Percentiles rank a stretch among this genome's conserved stretches.
Evolutionary conservation across 1,140 invertebrate genomes (phyloP).

Genomic region (Eumaeus atala): DNA sequence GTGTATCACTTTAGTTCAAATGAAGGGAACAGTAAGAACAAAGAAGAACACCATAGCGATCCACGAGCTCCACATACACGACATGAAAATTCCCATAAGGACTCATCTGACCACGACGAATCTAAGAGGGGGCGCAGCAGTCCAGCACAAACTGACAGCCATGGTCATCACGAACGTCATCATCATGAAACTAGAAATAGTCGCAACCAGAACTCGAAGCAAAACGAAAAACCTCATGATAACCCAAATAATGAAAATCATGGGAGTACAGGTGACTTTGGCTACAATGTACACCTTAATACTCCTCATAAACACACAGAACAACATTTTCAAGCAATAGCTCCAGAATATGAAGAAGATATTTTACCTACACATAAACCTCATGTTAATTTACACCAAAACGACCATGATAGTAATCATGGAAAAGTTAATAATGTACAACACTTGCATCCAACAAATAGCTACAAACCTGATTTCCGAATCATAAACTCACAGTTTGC

Average conservation of each 20-base stretch:
- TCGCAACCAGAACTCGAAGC: constrained; percentile 23
- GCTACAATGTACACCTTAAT: not conserved
- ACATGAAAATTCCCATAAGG: not conserved
- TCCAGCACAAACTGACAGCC: not conserved
- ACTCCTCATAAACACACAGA: constrained; percentile 14
- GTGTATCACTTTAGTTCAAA: constrained; percentile 45
- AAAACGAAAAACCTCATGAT: constrained; percentile 20
- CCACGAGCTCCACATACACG: not conserved
- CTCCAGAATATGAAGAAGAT: constrained; percentile 47
- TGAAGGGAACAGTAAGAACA: constrained; percentile 26
- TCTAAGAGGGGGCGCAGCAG: not conserved
- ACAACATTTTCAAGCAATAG: constrained; percentile 31
- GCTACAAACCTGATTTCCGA: constrained; percentile 21
- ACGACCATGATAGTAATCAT: constrained; percentile 17
- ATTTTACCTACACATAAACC: constrained; percentile 36
- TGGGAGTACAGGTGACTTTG: constrained; percentile 4
- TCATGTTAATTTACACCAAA: constrained; percentile 25
- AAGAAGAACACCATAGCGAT: constrained; percentile 18
- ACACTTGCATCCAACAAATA: constrained; percentile 11
- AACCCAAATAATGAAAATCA: constrained; percentile 17
- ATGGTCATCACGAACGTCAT: constrained; percentile 13
- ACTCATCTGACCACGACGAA: not conserved
- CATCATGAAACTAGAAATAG: constrained; percentile 17
- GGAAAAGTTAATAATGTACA: constrained; percentile 18
- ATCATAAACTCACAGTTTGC: constrained; percentile 24